A percentile compares a stretch with the other conserved stretches of the same genome.
Evolutionary conservation across 2,113 vertebrate species (phyloP).

Genomic region (Micronisus gabar): DNA sequence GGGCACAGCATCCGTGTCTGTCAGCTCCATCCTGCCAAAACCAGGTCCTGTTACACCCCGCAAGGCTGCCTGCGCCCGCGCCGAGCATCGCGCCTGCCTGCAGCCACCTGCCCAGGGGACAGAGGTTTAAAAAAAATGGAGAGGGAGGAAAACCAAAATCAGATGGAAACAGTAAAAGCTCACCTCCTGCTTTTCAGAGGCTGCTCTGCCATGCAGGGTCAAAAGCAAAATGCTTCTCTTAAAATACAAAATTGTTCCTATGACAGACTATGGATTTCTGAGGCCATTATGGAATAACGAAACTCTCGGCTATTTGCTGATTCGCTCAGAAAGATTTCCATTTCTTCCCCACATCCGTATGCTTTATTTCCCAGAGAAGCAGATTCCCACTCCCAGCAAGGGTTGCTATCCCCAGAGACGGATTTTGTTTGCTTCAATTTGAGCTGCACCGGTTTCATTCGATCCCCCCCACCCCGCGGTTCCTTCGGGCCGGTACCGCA

Average conservation of each 20-base stretch:
- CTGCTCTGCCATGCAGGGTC: neutral
- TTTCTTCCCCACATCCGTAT: neutral
- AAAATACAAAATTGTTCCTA: neutral
- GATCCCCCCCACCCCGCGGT: neutral
- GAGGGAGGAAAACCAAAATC: neutral
- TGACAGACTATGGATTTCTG: neutral
- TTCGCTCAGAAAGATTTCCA: neutral
- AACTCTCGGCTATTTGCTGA: neutral
- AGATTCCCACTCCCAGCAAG: neutral
- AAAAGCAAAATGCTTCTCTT: neutral
- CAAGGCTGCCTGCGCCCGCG: fast-evolving
- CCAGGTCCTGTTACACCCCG: neutral
- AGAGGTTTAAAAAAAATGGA: neutral
- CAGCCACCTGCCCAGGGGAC: neutral
- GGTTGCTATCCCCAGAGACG: neutral
- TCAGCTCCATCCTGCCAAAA: neutral
- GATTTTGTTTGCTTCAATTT: neutral
- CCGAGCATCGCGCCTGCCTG: neutral
- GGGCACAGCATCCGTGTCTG: neutral
- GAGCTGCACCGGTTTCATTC: neutral
- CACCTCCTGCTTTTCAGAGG: neutral
- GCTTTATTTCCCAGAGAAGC: neutral
- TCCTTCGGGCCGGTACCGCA: neutral
- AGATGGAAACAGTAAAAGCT: neutral
- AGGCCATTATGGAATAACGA: neutral